A percentile compares a stretch with the other conserved stretches of the same genome.
Conservation (phyloP, 2,888 invertebrate species). For the Clanis bilineata region DNA sequence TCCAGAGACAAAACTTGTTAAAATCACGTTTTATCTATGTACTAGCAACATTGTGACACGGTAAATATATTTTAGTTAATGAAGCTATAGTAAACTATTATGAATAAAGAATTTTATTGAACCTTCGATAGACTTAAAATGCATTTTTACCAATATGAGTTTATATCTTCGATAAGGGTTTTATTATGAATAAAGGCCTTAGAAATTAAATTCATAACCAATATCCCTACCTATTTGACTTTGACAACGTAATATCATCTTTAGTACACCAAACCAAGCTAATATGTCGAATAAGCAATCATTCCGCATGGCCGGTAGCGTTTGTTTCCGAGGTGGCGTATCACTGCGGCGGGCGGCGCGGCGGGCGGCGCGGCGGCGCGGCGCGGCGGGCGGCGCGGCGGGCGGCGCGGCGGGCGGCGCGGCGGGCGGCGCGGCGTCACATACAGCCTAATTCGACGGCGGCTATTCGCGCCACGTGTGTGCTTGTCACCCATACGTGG, state of each 20-base stretch:
- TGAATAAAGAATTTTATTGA: too few relatives aligned
- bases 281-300: background rate
- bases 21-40: too few relatives aligned
- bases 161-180: too few relatives aligned
- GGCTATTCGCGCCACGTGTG: slow-evolving; percentile 14
- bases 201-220: too few relatives aligned
- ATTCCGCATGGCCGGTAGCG: background rate
- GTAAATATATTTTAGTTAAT: too few relatives aligned
- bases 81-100: too few relatives aligned
- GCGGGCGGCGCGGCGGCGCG: background rate
- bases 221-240: too few relatives aligned
- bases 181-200: too few relatives aligned
- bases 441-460: slow-evolving; percentile 11
- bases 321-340: background rate
- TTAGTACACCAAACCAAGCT: background rate
- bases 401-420: background rate
- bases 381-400: background rate
- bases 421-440: background rate
- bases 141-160: too few relatives aligned
- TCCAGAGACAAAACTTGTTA: too few relatives aligned
- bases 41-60: too few relatives aligned
- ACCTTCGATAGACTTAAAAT: too few relatives aligned
- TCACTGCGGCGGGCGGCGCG: background rate
- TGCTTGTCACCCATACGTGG: slow-evolving; percentile 16
- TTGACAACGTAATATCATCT: background rate